phyloP scores from a whole-genome alignment of 2,113 vertebrate genomes.

The Hypanus sabinus region DNA sequence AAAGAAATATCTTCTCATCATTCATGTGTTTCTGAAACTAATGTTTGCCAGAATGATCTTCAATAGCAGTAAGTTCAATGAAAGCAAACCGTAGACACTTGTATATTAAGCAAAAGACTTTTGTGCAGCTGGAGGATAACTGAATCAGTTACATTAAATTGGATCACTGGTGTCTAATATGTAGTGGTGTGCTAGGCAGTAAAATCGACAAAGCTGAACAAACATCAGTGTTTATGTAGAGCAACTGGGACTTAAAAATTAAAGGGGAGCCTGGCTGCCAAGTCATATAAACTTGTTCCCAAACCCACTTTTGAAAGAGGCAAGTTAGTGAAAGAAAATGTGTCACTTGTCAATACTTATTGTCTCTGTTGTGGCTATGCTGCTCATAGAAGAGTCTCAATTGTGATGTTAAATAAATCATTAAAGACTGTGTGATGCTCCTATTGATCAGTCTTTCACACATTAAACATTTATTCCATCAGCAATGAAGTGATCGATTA shows the following conservation, averaged over 20 bases:
- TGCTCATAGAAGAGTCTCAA: neutral
- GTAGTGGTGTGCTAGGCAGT: neutral
- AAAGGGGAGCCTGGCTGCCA: neutral
- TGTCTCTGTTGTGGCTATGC: neutral
- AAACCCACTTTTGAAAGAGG: neutral
- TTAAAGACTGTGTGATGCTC: neutral
- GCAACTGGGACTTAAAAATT: neutral
- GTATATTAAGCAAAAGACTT: neutral
- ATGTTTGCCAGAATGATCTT: neutral
- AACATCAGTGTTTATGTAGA: neutral
- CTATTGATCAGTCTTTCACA: neutral
- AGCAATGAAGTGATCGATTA: conserved; percentile 1
- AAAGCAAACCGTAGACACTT: neutral
- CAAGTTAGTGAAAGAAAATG: neutral
- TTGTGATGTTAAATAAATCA: neutral
- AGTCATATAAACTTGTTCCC: neutral
- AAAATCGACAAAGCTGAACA: conserved; percentile 17
- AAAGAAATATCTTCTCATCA: neutral
- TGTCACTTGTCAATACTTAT: too few species aligned
- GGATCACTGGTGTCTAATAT: conserved; percentile 7
- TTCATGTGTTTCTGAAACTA: neutral
- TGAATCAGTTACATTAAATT: conserved; percentile 4
- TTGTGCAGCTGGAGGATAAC: neutral
- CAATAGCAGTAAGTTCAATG: neutral
- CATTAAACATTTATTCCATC: neutral